A percentile compares a stretch with the other conserved stretches of the same genome.
phyloP scores from a whole-genome alignment of 2,797 vertebrate genomes.

The Muscicapa striata region DNA sequence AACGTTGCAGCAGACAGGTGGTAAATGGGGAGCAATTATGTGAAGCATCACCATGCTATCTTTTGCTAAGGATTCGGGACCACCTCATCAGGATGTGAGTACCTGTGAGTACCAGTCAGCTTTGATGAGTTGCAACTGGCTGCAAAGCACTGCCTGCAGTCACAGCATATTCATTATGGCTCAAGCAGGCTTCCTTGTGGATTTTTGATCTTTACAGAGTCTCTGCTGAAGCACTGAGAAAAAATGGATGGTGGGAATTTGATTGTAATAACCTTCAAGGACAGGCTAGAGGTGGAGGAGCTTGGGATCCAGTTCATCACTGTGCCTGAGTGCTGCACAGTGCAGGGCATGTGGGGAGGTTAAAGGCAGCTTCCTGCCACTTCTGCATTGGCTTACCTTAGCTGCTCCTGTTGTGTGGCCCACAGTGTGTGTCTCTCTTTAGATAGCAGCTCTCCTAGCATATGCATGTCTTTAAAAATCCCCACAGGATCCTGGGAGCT shows the following conservation, averaged over 20 bases:
- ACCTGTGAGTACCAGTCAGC: slow-evolving; percentile 33
- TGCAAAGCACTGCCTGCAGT: slow-evolving; percentile 10
- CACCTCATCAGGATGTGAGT: neutral
- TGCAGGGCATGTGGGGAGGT: neutral
- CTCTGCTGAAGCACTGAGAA: slow-evolving; percentile 2
- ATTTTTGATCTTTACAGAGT: slow-evolving; percentile 5
- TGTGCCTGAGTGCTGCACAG: neutral
- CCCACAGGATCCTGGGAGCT: neutral
- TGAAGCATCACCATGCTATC: neutral
- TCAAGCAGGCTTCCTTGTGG: slow-evolving; percentile 1
- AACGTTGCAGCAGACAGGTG: neutral
- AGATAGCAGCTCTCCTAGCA: neutral
- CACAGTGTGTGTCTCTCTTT: neutral
- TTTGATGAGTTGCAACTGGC: slow-evolving; percentile 39
- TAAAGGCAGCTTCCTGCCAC: neutral
- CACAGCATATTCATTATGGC: slow-evolving; percentile 1
- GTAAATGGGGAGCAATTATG: neutral
- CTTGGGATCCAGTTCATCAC: neutral
- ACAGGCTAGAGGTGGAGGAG: neutral
- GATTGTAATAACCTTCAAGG: neutral
- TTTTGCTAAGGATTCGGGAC: slow-evolving; percentile 24
- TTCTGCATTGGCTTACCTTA: neutral
- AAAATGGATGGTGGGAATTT: neutral
- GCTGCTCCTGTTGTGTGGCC: neutral
- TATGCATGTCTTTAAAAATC: neutral